Conservation (phyloP, 2,888 invertebrate genomes). For the Andrena praecox region DNA sequence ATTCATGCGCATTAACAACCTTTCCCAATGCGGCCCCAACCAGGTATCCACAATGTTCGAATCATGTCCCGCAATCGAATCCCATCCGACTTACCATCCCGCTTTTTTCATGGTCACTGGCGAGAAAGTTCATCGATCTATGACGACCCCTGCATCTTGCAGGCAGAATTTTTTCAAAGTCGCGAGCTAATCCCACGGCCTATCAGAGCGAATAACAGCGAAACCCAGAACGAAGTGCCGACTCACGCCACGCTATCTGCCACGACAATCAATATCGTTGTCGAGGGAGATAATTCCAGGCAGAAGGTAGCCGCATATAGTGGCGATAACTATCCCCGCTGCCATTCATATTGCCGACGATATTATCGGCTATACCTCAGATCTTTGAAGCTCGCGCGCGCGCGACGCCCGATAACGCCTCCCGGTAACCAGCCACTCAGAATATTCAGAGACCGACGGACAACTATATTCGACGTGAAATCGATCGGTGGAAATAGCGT, state of each 20-base stretch:
- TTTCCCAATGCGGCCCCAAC: too few species aligned
- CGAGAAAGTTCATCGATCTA: too few species aligned
- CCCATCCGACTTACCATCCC: too few species aligned
- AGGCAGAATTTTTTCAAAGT: slow-evolving; percentile 26
- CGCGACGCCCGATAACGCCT: slow-evolving; percentile 48
- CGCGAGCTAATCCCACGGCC: slow-evolving; percentile 57
- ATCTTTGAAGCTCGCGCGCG: slow-evolving; percentile 37
- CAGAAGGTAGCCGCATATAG: slow-evolving; percentile 63
- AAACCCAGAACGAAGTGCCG: slow-evolving; percentile 70
- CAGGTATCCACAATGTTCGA: too few species aligned
- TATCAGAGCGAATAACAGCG: slow-evolving; percentile 67
- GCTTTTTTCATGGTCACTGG: too few species aligned
- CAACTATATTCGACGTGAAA: slow-evolving; percentile 25
- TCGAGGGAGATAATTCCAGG: slow-evolving; percentile 72
- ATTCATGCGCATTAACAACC: too few species aligned
- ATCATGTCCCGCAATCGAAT: too few species aligned
- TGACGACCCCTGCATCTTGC: not conserved
- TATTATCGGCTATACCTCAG: slow-evolving; percentile 66
- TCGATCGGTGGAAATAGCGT: slow-evolving; percentile 17
- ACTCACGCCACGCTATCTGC: slow-evolving; percentile 68
- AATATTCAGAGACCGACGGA: slow-evolving; percentile 5
- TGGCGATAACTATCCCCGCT: slow-evolving; percentile 68
- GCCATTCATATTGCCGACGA: slow-evolving; percentile 63
- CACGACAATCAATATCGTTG: slow-evolving; percentile 72
- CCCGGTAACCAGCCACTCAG: slow-evolving; percentile 39